A percentile compares a stretch with the other conserved stretches of the same genome.
Conservation (phyloP, 2,113 vertebrate species). For the Hemicordylus capensis region DNA sequence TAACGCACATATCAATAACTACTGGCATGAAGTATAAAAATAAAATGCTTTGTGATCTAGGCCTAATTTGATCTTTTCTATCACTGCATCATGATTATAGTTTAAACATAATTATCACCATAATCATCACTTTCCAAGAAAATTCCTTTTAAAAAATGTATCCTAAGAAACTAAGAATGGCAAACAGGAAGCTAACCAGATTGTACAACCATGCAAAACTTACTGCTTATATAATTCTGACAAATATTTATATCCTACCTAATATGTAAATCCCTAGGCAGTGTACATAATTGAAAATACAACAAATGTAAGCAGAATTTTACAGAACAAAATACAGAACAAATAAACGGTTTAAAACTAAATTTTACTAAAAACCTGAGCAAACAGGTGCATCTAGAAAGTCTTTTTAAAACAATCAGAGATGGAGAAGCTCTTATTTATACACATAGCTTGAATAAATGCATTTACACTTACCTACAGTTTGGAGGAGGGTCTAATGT, state of each 20-base stretch:
- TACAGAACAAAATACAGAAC: too few species aligned
- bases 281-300: too few species aligned
- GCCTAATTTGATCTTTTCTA: slow-evolving; percentile 32
- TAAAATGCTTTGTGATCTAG: slow-evolving; percentile 38
- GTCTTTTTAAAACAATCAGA: too few species aligned
- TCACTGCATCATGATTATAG: not conserved
- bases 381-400: too few species aligned
- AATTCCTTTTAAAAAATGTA: not conserved
- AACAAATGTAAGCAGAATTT: too few species aligned
- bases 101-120: slow-evolving; percentile 20
- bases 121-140: not conserved
- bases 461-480: slow-evolving; percentile 90
- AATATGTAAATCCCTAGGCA: not conserved
- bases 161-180: slow-evolving; percentile 7
- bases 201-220: slow-evolving; percentile 17
- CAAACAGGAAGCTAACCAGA: not conserved
- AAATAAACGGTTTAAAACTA: too few species aligned
- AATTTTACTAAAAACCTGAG: too few species aligned
- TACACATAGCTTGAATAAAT: too few species aligned
- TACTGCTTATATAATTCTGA: not conserved
- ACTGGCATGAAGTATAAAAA: slow-evolving; percentile 38
- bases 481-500: slow-evolving; percentile 98
- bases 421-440: too few species aligned
- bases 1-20: slow-evolving; percentile 43
- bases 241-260: slow-evolving; percentile 6